Percentiles rank a stretch among this genome's conserved stretches.
These are phyloP conservation scores for Acanthornis magna DNA, from an alignment of 2,797 vertebrate species.

Conservation along the genomic window DNA sequence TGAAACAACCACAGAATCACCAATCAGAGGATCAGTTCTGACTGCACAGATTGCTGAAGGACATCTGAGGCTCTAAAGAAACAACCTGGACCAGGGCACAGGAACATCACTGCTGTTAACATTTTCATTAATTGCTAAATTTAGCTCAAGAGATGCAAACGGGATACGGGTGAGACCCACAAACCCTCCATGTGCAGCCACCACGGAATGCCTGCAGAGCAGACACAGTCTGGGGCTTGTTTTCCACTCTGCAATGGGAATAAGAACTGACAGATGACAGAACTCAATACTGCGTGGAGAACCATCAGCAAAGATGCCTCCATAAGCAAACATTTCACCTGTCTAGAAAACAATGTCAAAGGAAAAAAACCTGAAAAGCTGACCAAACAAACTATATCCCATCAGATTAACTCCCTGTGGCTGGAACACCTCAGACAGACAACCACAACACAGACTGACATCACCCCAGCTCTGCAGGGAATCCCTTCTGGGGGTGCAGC, in stretches of 20 bases:
- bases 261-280: not conserved
- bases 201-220: not conserved
- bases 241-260: not conserved
- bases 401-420: not conserved
- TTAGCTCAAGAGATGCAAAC: not conserved
- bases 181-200: not conserved
- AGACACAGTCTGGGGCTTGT: not conserved
- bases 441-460: rapidly evolving
- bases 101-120: rapidly evolving
- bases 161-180: rapidly evolving
- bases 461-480: not conserved
- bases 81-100: not conserved
- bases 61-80: not conserved
- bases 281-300: rapidly evolving
- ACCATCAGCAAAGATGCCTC: not conserved
- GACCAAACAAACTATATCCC: not conserved
- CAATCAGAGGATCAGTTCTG: not conserved
- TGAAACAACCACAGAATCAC: not conserved
- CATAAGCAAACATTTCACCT: not conserved
- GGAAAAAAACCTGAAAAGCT: not conserved
- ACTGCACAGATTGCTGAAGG: not conserved
- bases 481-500: rapidly evolving
- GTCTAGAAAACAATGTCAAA: not conserved
- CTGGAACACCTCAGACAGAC: not conserved
- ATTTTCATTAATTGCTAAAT: not conserved